Evolutionary conservation across 2,797 vertebrate genomes (phyloP), one percentile per base, ranked within the genome.

Genomic region (Anguilla megastoma): DNA sequence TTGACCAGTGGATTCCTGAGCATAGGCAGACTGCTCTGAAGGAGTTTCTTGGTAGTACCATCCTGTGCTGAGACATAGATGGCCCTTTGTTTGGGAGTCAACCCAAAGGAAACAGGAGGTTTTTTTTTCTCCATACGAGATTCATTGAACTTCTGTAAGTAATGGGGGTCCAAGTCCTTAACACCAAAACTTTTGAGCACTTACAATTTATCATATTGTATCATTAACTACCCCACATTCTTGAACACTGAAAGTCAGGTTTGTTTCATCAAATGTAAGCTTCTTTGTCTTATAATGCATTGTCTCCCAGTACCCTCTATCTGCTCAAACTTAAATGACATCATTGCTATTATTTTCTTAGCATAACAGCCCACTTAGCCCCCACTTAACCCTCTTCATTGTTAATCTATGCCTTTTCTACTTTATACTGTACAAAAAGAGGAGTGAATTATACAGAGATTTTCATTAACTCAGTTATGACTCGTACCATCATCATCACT

Each of bases 51-150:
- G 56, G 82, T 48, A 30, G 24, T 30, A 21, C 33, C 80, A 36
- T 36, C 33, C 41, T 36, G 24, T 10, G n/a, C 24, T 24, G 36
- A 66, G 66, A 48, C 79, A 45, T 74, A 58, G 24, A 63, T 56
- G 18, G 30, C 76, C 56, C 7, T 87, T 82, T 60, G 21, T 66
- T 79, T 6, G 18, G 86, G 33, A 33, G 24, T 41, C 24, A n/a
- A 36, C 76, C 54, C 76, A 83, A 50, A 63, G 54, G 86, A 66
- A 83, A 56, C 41, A 63, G 56, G 74, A 48, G 41, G 52, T 48
- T 87, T 58, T 10, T 87, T 82, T 82, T 52, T 71, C 58, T 79
- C 80, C 24, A 60, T n/a, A 6, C 7, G 21, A 58, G 79, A 86
- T n/a, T 56, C 30, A 24, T 30, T 76, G 71, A 41, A 69, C 86